A percentile compares a stretch with the other conserved stretches of the same genome.
These are phyloP conservation scores for Tetramorium simillimum DNA, from an alignment of 1,140 invertebrate genomes.

Conservation along the genomic window DNA sequence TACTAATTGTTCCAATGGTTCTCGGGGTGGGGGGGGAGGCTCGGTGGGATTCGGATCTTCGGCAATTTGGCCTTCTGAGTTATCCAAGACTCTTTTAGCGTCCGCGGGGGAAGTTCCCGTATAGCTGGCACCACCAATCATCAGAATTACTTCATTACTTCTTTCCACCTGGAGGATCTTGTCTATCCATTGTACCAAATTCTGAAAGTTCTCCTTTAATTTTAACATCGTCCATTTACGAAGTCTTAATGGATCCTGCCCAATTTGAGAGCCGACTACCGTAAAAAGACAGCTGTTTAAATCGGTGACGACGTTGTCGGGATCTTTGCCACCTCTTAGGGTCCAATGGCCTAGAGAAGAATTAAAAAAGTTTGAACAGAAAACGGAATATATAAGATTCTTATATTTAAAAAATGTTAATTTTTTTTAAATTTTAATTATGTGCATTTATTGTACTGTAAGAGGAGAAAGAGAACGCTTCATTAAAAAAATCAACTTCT, in stretches of 20 bases:
- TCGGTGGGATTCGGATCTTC: no score
- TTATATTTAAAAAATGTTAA: no score
- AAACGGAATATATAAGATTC: neutral
- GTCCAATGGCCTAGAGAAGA: slow-evolving; percentile 72
- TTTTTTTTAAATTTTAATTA: no score
- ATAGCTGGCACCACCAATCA: slow-evolving; percentile 74
- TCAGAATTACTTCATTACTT: neutral
- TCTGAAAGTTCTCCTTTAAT: slow-evolving; percentile 48
- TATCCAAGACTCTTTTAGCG: slow-evolving; percentile 61
- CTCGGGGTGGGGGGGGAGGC: no score
- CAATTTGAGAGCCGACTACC: slow-evolving; percentile 65
- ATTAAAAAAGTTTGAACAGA: neutral
- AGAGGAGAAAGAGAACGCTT: no score
- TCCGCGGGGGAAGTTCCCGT: slow-evolving; percentile 39
- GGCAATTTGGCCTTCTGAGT: slow-evolving; percentile 7
- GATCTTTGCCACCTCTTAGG: slow-evolving; percentile 57
- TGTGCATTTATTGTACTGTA: no score
- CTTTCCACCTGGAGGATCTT: slow-evolving; percentile 6
- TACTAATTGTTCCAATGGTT: no score
- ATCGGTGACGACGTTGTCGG: neutral
- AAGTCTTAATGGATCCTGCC: neutral
- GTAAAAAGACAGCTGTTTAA: slow-evolving; percentile 74
- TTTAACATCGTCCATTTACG: slow-evolving; percentile 39
- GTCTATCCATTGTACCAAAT: slow-evolving; percentile 41
- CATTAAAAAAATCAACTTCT: no score